Conservation (phyloP, 2,113 vertebrate genomes). For the Okapia johnstoni region DNA sequence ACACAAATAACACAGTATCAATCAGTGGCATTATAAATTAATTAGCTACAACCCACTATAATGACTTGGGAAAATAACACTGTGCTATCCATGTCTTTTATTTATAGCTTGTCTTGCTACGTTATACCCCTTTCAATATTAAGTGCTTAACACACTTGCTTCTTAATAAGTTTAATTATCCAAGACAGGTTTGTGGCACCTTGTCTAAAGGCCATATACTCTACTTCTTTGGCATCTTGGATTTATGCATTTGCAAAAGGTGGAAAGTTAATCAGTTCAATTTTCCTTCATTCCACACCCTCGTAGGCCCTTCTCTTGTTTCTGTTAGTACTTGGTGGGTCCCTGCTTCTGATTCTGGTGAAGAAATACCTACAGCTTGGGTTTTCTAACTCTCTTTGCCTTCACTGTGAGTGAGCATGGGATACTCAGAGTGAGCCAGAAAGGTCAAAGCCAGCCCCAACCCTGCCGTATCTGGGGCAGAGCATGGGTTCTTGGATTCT, state of each 20-base stretch:
- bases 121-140: conserved; percentile 48
- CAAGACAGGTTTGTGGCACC: conserved; percentile 44
- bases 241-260: conserved; percentile 49
- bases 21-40: conserved; percentile 35
- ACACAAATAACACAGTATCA: conserved; percentile 29
- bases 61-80: conserved; percentile 7
- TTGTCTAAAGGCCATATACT: conserved; percentile 15
- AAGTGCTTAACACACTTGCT: conserved; percentile 45
- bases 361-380: not conserved
- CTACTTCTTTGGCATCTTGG: conserved; percentile 33
- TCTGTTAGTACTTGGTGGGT: not conserved
- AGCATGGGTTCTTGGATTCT: not conserved
- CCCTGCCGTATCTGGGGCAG: too few species aligned
- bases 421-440: not conserved
- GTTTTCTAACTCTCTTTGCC: not conserved
- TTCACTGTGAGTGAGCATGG: not conserved
- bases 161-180: conserved; percentile 58
- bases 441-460: not conserved
- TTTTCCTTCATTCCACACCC: not conserved
- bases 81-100: conserved; percentile 13
- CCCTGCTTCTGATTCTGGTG: not conserved
- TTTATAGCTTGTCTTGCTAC: not conserved
- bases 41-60: conserved; percentile 42
- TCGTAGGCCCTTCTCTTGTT: not conserved
- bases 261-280: conserved; percentile 19